Evolutionary conservation across 2,888 invertebrate genomes (phyloP).

Genomic region (Liopterus haemorrhoidalis): DNA sequence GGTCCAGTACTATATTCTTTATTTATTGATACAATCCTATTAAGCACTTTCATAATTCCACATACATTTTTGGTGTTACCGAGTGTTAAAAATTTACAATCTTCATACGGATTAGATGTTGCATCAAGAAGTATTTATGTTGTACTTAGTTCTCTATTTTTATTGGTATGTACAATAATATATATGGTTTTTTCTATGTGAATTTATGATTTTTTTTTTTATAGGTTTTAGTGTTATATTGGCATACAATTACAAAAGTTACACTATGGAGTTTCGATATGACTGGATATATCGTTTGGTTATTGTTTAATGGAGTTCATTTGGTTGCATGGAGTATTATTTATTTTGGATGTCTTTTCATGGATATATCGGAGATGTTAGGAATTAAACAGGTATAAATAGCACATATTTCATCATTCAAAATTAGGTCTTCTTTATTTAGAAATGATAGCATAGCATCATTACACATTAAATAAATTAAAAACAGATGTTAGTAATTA

Average conservation of each 20-base stretch:
- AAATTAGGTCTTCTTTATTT: no score
- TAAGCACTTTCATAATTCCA: conserved; percentile 53
- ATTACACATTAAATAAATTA: no score
- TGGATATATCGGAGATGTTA: conserved; percentile 56
- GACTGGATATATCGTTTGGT: conserved; percentile 45
- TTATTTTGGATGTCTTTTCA: conserved; percentile 55
- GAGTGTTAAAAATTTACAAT: conserved; percentile 45
- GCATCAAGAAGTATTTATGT: conserved; percentile 49
- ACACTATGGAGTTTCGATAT: conserved; percentile 54
- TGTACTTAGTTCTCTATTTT: conserved; percentile 45
- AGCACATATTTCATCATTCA: no score
- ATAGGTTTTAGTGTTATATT: conserved; percentile 49
- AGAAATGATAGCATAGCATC: no score
- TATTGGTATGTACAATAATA: conserved; percentile 43
- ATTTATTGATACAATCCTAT: conserved; percentile 46
- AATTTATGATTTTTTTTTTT: conserved; percentile 29
- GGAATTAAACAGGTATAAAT: conserved; percentile 58
- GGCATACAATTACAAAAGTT: conserved; percentile 48
- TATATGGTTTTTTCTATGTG: conserved; percentile 2
- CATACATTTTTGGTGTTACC: conserved; percentile 53
- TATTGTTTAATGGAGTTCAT: conserved; percentile 49
- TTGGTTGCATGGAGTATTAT: conserved; percentile 52
- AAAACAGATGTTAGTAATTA: no score
- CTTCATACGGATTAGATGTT: conserved; percentile 44
- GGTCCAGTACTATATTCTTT: conserved; percentile 44